Evolutionary conservation across 2,797 vertebrate genomes (phyloP), one percentile per base, ranked within the genome.

Genomic region (Lithobates sylvaticus): DNA sequence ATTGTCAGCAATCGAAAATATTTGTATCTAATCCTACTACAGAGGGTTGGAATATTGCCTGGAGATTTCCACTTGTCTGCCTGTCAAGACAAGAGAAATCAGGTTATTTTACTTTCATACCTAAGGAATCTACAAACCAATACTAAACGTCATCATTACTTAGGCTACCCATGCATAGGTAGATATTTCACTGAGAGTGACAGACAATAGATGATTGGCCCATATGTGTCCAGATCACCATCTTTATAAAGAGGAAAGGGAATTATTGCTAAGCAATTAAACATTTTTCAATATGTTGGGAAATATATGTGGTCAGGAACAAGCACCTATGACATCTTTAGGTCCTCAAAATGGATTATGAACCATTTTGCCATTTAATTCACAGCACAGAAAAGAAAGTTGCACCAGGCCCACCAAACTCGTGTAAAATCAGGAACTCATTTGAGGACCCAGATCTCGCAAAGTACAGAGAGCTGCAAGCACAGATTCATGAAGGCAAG

Each of bases 1-100:
- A 15, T 67, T 67, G 65, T 67, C 27, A 29, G 9, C 10, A 5
- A 26, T 26, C 13, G 10, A 67, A 67, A 67, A 26, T 26, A 67
- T 26, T 26, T 67, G 65, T 67, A 67, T 29, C 26, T 67, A 67
- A 67, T 67, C n/a, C 27, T 67, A 67, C 65, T 67, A 67, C 65
- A 67, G 54, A 61, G 54, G 10, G 54, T n/a, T 61, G 54, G 54
- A 61, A 61, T 61, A 61, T 61, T 61, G 54, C 54, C 54, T 61
- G 54, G 54, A 61, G 54, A 61, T 23, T 61, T 61, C 54, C 54
- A 61, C 54, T 61, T 61, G 54, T 61, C 18, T 61, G 54, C 54
- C 54, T 61, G 54, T 61, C 54, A 61, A 23, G 21, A 61, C 54
- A 61, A 21, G 54, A 61, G 54, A 61, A 23, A 7, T 61, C 8